Percentiles rank a stretch among this genome's conserved stretches.
Evolutionary conservation across 1,140 invertebrate genomes (phyloP).

Genomic region (Dendroctonus ponderosae): DNA sequence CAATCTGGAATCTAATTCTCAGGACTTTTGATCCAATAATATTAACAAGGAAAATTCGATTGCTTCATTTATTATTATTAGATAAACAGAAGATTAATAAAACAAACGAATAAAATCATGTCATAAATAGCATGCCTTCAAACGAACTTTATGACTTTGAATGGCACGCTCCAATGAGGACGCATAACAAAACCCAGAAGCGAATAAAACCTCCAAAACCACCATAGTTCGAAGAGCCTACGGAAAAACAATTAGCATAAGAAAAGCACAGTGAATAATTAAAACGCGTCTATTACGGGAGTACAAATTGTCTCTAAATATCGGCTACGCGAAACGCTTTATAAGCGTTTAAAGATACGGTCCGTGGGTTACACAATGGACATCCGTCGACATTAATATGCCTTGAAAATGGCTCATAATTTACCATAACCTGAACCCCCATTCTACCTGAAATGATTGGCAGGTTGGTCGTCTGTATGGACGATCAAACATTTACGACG

Average conservation of each 20-base stretch:
- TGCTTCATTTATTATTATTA: too few relatives aligned
- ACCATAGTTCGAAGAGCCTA: too few relatives aligned
- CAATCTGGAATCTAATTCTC: too few relatives aligned
- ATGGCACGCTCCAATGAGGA: too few relatives aligned
- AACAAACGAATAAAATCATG: too few relatives aligned
- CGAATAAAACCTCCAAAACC: too few relatives aligned
- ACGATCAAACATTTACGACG: constrained; percentile 23
- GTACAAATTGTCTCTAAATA: constrained; percentile 1
- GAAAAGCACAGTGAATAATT: not conserved
- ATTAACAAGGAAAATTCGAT: too few relatives aligned
- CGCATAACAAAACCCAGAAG: too few relatives aligned
- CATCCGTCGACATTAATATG: constrained; percentile 19
- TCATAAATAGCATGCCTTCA: too few relatives aligned
- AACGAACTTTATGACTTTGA: too few relatives aligned
- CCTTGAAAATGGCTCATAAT: constrained; percentile 30
- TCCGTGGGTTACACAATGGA: constrained; percentile 20
- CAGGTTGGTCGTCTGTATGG: constrained; percentile 21
- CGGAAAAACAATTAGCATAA: not conserved
- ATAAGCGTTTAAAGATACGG: constrained; percentile 20
- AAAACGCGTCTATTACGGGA: not conserved
- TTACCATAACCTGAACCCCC: constrained; percentile 29
- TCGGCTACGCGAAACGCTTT: not conserved
- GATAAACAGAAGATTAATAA: too few relatives aligned
- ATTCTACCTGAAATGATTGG: constrained; percentile 32
- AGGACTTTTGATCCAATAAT: too few relatives aligned